A percentile compares a stretch with the other conserved stretches of the same genome.
phyloP scores from a whole-genome alignment of 2,797 vertebrate species.

The Coracias cyanogaster region DNA sequence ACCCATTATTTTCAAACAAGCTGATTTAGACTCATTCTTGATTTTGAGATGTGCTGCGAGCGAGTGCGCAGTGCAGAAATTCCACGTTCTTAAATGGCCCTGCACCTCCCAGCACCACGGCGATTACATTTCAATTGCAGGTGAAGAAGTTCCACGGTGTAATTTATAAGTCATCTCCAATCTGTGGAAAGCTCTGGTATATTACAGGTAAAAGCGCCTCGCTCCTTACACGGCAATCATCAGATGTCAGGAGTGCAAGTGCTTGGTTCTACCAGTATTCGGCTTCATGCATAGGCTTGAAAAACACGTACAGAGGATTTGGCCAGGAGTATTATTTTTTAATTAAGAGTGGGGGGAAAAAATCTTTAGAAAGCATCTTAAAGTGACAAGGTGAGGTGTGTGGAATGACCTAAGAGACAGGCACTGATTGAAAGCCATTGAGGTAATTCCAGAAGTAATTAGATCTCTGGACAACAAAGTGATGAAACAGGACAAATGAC shows the following conservation, averaged over 20 bases:
- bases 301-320: conserved; percentile 6
- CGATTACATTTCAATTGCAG: conserved; percentile 6
- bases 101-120: not conserved
- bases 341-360: not conserved
- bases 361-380: conserved; percentile 56
- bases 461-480: conserved; percentile 65
- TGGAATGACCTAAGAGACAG: conserved; percentile 57
- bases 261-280: not conserved
- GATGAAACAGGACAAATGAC: conserved; percentile 70
- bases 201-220: not conserved
- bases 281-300: not conserved
- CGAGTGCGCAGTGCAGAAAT: not conserved
- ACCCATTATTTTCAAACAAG: not conserved
- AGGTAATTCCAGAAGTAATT: conserved; percentile 75
- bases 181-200: conserved; percentile 19
- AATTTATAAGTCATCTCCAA: conserved; percentile 64
- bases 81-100: not conserved
- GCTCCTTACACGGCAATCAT: not conserved
- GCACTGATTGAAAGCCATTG: conserved; percentile 69
- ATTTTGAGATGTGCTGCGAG: not conserved
- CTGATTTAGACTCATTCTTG: not conserved
- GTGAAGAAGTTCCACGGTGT: conserved; percentile 30
- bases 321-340: conserved; percentile 54
- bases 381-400: conserved; percentile 49
- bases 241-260: conserved; percentile 29